Percentiles rank a stretch among this genome's conserved stretches.
Evolutionary conservation across 1,140 invertebrate species (phyloP).

Genomic region (Propsilocerus akamusi): DNA sequence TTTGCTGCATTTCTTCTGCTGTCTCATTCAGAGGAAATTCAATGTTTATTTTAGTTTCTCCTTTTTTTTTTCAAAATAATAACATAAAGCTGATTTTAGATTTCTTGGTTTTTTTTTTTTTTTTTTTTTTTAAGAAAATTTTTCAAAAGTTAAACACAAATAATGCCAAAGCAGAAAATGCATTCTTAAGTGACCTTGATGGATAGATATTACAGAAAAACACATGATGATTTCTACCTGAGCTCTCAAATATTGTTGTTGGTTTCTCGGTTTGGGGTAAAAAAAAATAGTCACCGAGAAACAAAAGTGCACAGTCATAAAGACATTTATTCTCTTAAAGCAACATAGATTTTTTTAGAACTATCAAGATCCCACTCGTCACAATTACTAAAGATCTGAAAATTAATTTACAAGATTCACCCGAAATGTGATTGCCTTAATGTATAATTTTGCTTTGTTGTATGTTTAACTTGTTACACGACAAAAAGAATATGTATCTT

Average conservation of each 20-base stretch:
- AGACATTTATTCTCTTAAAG: too few relatives aligned
- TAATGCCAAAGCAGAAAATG: neutral
- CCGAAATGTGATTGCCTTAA: too few relatives aligned
- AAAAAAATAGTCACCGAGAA: neutral
- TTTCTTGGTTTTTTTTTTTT: too few relatives aligned
- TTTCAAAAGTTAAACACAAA: neutral
- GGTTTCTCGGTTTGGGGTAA: too few relatives aligned
- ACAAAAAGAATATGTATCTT: constrained; percentile 1
- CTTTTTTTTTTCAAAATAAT: neutral
- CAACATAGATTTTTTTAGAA: too few relatives aligned
- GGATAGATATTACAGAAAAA: too few relatives aligned
- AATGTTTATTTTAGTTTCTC: constrained; percentile 1
- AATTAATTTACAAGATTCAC: too few relatives aligned
- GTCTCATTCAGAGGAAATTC: neutral
- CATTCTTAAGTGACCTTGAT: neutral
- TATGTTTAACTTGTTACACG: neutral
- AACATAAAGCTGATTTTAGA: neutral
- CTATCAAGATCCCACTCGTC: neutral
- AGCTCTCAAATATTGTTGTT: too few relatives aligned
- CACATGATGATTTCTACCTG: too few relatives aligned
- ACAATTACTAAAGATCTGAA: too few relatives aligned
- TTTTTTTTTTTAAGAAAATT: too few relatives aligned
- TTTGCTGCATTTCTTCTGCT: neutral
- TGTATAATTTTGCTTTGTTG: neutral
- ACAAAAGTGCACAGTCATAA: constrained; percentile 3